phyloP scores from a whole-genome alignment of 2,797 vertebrate species.

The Danio kyathit region DNA sequence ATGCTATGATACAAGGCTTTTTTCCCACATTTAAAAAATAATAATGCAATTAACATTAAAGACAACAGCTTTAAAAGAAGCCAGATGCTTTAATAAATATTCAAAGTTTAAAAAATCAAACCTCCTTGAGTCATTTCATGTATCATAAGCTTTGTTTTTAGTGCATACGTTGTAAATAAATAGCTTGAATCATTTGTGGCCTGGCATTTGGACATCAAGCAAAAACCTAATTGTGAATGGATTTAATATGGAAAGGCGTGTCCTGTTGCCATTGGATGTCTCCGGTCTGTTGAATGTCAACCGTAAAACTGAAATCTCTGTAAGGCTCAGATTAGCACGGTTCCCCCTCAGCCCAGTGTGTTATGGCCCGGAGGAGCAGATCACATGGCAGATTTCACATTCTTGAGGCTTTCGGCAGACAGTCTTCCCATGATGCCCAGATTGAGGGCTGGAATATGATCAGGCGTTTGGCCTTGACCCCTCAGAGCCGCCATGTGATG shows the following conservation, averaged over 20 bases:
- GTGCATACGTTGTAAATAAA: background rate
- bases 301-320: background rate
- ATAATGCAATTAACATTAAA: too few species aligned
- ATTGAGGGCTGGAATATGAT: slow-evolving; percentile 12
- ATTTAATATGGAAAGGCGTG: background rate
- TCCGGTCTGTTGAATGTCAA: background rate
- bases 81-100: too few species aligned
- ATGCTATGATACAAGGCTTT: too few species aligned
- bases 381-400: slow-evolving; percentile 65
- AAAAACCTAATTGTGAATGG: background rate
- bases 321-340: slow-evolving; percentile 43
- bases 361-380: slow-evolving; percentile 42
- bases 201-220: background rate
- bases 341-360: slow-evolving; percentile 30
- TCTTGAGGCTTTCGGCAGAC: slow-evolving; percentile 60
- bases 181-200: background rate
- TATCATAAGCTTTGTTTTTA: background rate
- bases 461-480: slow-evolving; percentile 23
- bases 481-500: slow-evolving; percentile 25
- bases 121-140: background rate
- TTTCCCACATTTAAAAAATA: too few species aligned
- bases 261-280: too few species aligned
- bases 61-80: too few species aligned
- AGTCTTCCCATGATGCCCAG: slow-evolving; percentile 30
- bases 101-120: background rate